These are phyloP conservation scores for Polypterus senegalus DNA, from an alignment of 2,113 vertebrate species.

Conservation along the genomic window DNA sequence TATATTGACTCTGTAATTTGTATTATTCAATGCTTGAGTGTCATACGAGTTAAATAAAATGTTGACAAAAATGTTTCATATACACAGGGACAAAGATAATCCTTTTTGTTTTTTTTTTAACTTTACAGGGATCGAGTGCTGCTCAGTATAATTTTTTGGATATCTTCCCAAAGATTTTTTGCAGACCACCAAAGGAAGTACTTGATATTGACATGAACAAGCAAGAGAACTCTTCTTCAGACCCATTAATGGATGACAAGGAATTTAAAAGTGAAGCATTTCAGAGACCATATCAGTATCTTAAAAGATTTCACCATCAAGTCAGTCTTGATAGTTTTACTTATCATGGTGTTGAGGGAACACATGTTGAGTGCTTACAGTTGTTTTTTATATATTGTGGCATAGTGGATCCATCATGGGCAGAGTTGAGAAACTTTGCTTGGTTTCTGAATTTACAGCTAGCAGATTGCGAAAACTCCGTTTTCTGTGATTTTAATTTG, in stretches of 20 bases:
- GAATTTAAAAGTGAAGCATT: constrained; percentile 70
- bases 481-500: constrained; percentile 63
- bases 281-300: constrained; percentile 86
- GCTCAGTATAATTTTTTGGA: constrained; percentile 52
- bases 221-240: constrained; percentile 22
- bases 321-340: constrained; percentile 55
- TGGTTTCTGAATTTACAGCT: constrained; percentile 80
- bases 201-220: constrained; percentile 41
- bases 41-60: too few species aligned
- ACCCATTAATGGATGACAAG: constrained; percentile 67
- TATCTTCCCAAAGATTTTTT: constrained; percentile 74
- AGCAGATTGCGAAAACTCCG: constrained; percentile 71
- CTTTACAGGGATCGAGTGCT: not conserved
- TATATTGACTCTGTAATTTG: too few species aligned
- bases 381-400: constrained; percentile 74
- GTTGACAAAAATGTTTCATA: too few species aligned
- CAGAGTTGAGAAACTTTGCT: constrained; percentile 77
- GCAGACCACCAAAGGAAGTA: constrained; percentile 76
- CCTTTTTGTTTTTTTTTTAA: too few species aligned
- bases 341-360: constrained; percentile 57
- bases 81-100: too few species aligned
- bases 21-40: too few species aligned
- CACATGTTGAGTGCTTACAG: constrained; percentile 68
- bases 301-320: constrained; percentile 51
- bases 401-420: constrained; percentile 74